Evolutionary conservation across 2,888 invertebrate genomes (phyloP), one percentile per base, ranked within the genome.

Genomic region (Lasioglossum marginatum): DNA sequence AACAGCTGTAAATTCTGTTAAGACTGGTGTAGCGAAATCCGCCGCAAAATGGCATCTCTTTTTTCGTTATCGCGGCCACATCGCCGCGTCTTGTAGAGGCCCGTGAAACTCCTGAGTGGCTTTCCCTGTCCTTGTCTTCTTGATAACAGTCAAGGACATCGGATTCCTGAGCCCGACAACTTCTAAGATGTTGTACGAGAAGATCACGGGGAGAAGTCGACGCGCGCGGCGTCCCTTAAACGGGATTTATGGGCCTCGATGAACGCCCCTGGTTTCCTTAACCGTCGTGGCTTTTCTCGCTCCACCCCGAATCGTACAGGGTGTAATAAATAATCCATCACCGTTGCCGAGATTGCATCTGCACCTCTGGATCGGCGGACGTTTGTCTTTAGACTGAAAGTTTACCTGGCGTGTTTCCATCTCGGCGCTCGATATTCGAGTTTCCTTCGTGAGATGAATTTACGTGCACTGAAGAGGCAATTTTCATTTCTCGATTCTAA

Each of bases 71-170:
- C 70, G 34, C 8, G n/a, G n/a, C 78, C 52, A 52, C 72, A 79
- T 79, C 60, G 80, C 27, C 5, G 12, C 1, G 72, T 16, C 34
- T 60, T n/a, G 78, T 45, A 52, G 71, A 60, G 63, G 71, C 52
- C 37, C 63, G n/a, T 10, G 70, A 85, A 74, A 63, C 66, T 76
- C 37, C 40, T 40, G 43, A 83, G 66, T 81, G 40, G 27, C 77
- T 89, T 86, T 74, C 14, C 83, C 63, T 82, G 74, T 84, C 72
- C 78, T 34, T 57, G 43, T n/a, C 43, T 74, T 14, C 60, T 43
- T 43, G 87, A 77, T 57, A 80, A 60, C 48, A 45, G 45, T 74
- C 75, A 74, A 68, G 68, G 43, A 66, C 86, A 82, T 70, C 31
- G 71, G 80, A 83, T 72, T 78, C 27, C 43, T 10, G 57, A 34